These are phyloP conservation scores for Oxycera nigricornis DNA, from an alignment of 2,888 invertebrate genomes.

Conservation along the genomic window DNA sequence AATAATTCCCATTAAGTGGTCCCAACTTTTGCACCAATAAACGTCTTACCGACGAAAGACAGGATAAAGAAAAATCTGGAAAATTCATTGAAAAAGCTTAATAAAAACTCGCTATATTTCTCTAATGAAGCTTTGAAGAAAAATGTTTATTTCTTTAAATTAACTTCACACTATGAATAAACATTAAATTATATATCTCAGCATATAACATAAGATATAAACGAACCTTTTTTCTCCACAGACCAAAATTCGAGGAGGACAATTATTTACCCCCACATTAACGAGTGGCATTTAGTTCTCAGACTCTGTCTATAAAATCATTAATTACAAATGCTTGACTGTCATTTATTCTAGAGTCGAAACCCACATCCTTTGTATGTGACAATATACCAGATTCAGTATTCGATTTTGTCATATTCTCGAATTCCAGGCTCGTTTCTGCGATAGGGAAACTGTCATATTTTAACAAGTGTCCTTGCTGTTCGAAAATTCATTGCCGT, in stretches of 20 bases:
- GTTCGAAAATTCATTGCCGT: constrained; percentile 43
- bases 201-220: no score
- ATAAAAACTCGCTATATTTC: no score
- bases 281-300: constrained; percentile 33
- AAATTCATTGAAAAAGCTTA: no score
- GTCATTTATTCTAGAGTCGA: constrained; percentile 7
- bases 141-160: no score
- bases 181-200: no score
- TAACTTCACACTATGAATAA: no score
- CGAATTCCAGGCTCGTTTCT: background rate
- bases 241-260: constrained; percentile 32
- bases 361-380: background rate
- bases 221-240: no score
- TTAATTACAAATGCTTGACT: constrained; percentile 45
- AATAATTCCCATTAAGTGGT: no score
- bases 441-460: constrained; percentile 37
- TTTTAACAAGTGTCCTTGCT: constrained; percentile 43
- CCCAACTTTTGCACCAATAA: no score
- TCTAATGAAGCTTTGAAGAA: no score
- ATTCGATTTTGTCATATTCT: background rate
- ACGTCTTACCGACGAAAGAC: no score
- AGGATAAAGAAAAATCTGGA: no score
- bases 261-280: background rate
- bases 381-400: background rate
- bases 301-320: constrained; percentile 44